phyloP scores from a whole-genome alignment of 2,113 vertebrate genomes.

The Eretmochelys imbricata region DNA sequence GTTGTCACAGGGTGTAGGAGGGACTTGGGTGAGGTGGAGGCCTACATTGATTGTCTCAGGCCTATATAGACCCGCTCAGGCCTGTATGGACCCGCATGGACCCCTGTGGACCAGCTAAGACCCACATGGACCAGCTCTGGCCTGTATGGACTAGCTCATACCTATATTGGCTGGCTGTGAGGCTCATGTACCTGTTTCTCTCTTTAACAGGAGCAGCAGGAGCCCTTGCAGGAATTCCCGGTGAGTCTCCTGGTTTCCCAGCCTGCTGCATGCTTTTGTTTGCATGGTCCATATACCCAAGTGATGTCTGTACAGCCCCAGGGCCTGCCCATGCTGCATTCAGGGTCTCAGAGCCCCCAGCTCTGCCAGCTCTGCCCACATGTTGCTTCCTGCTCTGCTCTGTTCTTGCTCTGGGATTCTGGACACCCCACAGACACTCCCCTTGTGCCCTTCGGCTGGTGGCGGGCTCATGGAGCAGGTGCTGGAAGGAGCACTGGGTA shows the following conservation, averaged over 20 bases:
- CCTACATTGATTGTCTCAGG: not conserved
- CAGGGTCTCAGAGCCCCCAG: constrained; percentile 2
- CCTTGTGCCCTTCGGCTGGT: not conserved
- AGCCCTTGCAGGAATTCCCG: constrained; percentile 81
- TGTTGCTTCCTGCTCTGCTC: not conserved
- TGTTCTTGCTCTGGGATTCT: not conserved
- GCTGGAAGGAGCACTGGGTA: not conserved
- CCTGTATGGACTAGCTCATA: not conserved
- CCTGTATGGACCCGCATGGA: fast-evolving
- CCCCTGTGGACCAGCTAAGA: not conserved
- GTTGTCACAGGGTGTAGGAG: too few species aligned
- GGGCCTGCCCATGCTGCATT: not conserved
- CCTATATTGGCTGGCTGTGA: not conserved
- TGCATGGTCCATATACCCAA: not conserved
- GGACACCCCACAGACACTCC: not conserved
- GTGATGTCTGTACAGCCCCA: not conserved
- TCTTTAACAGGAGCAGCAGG: constrained; percentile 69
- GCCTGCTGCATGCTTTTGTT: constrained; percentile 34
- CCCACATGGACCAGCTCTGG: not conserved
- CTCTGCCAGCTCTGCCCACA: constrained; percentile 19
- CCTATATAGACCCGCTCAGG: not conserved
- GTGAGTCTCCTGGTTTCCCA: constrained; percentile 35
- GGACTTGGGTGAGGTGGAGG: not conserved
- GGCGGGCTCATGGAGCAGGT: constrained; percentile 11
- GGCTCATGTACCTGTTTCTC: constrained; percentile 12